Conservation (phyloP, 2,888 invertebrate species). For the Silvanus unidentatus region DNA sequence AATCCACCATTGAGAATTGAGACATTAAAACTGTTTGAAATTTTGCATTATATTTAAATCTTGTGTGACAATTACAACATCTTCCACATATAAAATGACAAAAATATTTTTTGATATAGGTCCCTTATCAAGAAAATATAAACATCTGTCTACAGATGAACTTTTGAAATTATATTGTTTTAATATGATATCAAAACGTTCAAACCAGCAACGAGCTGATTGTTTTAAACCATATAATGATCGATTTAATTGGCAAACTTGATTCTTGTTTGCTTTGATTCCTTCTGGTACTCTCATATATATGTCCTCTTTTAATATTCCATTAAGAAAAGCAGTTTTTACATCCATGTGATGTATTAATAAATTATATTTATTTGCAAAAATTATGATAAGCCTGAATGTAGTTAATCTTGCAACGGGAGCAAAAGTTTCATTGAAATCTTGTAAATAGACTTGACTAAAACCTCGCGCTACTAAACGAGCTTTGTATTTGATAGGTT, state of each 20-base stretch:
- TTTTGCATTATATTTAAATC: constrained; percentile 11
- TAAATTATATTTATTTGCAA: constrained; percentile 14
- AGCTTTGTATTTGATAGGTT: constrained; percentile 13
- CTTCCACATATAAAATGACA: constrained; percentile 22
- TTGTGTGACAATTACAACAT: constrained; percentile 12
- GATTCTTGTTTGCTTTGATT: neutral
- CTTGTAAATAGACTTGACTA: constrained; percentile 7
- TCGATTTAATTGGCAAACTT: constrained; percentile 11
- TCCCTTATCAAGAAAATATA: constrained; percentile 16
- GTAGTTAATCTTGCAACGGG: constrained; percentile 8
- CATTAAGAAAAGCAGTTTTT: constrained; percentile 12
- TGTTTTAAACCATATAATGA: constrained; percentile 13
- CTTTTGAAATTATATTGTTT: constrained; percentile 10
- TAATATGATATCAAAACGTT: constrained; percentile 11
- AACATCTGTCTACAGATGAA: constrained; percentile 12
- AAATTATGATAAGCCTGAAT: constrained; percentile 8
- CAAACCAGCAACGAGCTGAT: constrained; percentile 13
- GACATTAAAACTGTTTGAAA: constrained; percentile 22
- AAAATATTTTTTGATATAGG: constrained; percentile 16
- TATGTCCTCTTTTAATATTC: constrained; percentile 11
- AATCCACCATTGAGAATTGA: neutral
- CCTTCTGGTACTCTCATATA: constrained; percentile 9
- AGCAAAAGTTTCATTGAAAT: constrained; percentile 10
- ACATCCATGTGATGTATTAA: constrained; percentile 14
- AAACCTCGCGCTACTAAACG: constrained; percentile 9